Conservation (phyloP, 2,797 vertebrate species). For the Catamblyrhynchus diadema region DNA sequence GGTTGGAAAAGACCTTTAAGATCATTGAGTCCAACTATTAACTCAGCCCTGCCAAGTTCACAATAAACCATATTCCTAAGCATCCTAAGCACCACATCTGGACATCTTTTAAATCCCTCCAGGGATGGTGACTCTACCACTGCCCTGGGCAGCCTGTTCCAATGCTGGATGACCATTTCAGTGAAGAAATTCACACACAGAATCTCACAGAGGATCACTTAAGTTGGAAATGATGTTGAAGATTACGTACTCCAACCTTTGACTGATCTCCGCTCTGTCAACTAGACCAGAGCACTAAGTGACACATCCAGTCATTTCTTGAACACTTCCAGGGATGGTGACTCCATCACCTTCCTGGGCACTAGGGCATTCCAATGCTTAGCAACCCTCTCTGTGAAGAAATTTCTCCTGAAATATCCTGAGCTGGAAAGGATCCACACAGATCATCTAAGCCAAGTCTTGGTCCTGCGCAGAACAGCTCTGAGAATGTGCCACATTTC, state of each 20-base stretch:
- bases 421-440: neutral
- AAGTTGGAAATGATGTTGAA: neutral
- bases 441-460: neutral
- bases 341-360: neutral
- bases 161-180: neutral
- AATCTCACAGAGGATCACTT: neutral
- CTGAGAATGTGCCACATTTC: neutral
- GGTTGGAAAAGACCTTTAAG: neutral
- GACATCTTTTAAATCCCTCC: neutral
- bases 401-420: neutral
- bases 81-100: neutral
- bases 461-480: neutral
- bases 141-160: neutral
- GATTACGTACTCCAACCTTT: neutral
- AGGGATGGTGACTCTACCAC: neutral
- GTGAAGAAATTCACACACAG: neutral
- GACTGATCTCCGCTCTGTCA: neutral
- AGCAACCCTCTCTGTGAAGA: neutral
- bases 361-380: neutral
- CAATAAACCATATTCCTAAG: neutral
- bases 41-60: neutral
- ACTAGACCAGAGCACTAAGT: neutral
- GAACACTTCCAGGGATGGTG: neutral
- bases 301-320: neutral
- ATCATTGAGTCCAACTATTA: neutral